Conservation (phyloP, 1,140 invertebrate genomes). For the Mesaphorura yosii region DNA sequence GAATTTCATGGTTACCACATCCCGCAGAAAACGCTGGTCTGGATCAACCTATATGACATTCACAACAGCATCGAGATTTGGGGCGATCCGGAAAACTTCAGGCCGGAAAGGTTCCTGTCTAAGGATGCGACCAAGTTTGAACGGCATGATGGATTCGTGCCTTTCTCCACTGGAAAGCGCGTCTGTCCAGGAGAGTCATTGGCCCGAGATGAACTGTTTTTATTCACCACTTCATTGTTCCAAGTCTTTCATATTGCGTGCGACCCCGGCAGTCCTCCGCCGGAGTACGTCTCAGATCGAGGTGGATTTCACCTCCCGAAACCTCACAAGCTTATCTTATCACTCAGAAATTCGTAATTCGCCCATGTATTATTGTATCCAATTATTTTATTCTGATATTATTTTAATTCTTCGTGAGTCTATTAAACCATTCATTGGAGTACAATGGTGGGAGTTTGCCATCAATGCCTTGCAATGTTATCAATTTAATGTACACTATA, state of each 20-base stretch:
- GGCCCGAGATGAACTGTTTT: conserved; percentile 16
- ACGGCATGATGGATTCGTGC: neutral
- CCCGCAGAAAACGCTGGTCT: conserved; percentile 35
- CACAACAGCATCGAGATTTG: conserved; percentile 7
- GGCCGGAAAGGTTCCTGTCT: conserved; percentile 30
- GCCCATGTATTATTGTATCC: no score
- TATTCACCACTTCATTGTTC: conserved; percentile 17
- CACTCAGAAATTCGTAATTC: no score
- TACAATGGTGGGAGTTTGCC: no score
- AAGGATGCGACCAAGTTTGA: conserved; percentile 34
- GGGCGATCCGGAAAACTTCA: conserved; percentile 11
- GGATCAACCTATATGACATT: conserved; percentile 27
- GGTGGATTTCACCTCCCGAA: no score
- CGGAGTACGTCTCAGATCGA: conserved; percentile 7
- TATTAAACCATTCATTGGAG: no score
- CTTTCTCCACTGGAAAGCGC: conserved; percentile 16
- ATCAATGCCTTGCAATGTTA: no score
- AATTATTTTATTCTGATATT: no score
- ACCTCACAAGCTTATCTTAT: no score
- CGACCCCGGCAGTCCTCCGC: conserved; percentile 11
- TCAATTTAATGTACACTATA: no score
- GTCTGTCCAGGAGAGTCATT: conserved; percentile 20
- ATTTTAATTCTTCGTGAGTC: no score
- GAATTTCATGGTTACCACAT: conserved; percentile 34
- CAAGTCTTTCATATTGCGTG: conserved; percentile 9